A percentile compares a stretch with the other conserved stretches of the same genome.
phyloP scores from a whole-genome alignment of 2,888 invertebrate species.

The Ormyrus nitidulus region DNA sequence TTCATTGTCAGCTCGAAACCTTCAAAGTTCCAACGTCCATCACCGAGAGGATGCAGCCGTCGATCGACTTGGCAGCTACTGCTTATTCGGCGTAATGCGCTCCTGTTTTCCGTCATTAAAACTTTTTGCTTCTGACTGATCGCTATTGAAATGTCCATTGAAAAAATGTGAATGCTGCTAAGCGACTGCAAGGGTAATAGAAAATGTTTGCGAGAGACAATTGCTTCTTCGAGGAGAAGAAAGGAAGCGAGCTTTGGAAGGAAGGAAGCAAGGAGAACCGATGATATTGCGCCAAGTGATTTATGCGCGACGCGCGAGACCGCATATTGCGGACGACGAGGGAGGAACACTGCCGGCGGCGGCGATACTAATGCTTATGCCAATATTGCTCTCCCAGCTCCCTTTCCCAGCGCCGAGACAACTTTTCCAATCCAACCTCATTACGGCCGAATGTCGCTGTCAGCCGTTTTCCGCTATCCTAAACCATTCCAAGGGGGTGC shows the following conservation, averaged over 20 bases:
- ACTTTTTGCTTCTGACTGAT: too few species aligned
- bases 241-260: background rate
- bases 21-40: conserved; percentile 37
- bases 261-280: conserved; percentile 49
- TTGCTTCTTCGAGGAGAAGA: background rate
- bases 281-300: conserved; percentile 72
- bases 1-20: conserved; percentile 11
- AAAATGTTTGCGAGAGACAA: too few species aligned
- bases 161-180: too few species aligned
- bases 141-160: too few species aligned
- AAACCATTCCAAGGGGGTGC: too few species aligned
- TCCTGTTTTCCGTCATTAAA: too few species aligned
- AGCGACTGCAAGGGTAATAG: too few species aligned
- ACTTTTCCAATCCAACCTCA: conserved; percentile 50
- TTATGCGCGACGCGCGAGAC: conserved; percentile 69
- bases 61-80: too few species aligned
- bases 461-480: too few species aligned
- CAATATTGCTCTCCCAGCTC: conserved; percentile 62
- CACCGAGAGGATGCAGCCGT: conserved; percentile 1
- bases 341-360: conserved; percentile 34
- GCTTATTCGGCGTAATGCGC: too few species aligned
- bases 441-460: conserved; percentile 40
- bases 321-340: conserved; percentile 66
- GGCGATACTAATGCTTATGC: conserved; percentile 66
- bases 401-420: conserved; percentile 36